phyloP scores from a whole-genome alignment of 2,888 invertebrate species.

The Oscheius myriophilus region DNA sequence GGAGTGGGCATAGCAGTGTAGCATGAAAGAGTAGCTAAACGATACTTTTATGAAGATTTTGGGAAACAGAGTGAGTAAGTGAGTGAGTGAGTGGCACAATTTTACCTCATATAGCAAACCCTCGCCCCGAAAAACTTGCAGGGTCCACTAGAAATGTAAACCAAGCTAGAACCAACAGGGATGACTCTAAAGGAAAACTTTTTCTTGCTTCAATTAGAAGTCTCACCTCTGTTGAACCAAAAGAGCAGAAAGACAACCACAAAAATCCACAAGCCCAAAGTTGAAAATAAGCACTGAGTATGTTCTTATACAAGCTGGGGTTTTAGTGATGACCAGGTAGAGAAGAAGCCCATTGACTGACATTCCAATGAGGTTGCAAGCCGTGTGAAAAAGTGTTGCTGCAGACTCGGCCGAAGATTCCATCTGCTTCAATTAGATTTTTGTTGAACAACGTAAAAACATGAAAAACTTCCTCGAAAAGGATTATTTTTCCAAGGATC shows the following conservation, averaged over 20 bases:
- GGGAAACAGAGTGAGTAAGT: too few relatives aligned
- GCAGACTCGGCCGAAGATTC: slow-evolving; percentile 1
- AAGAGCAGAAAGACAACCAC: slow-evolving; percentile 39
- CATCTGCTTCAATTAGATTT: too few relatives aligned
- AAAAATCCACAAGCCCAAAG: slow-evolving; percentile 44
- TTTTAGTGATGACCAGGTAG: slow-evolving; percentile 22
- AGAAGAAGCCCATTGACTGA: slow-evolving; percentile 19
- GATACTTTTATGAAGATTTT: neutral
- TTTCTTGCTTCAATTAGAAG: too few relatives aligned
- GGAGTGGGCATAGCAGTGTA: slow-evolving; percentile 25
- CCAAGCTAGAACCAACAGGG: slow-evolving; percentile 14
- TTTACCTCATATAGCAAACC: slow-evolving; percentile 19
- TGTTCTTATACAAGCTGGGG: slow-evolving; percentile 33
- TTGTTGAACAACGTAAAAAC: too few relatives aligned
- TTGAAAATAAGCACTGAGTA: slow-evolving; percentile 43
- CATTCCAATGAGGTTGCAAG: slow-evolving; percentile 9
- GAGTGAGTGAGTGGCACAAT: neutral
- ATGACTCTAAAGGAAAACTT: slow-evolving; percentile 2
- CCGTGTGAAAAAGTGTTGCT: slow-evolving; percentile 7
- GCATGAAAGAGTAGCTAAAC: slow-evolving; percentile 25
- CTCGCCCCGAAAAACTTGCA: slow-evolving; percentile 19
- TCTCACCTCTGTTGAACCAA: slow-evolving; percentile 45
- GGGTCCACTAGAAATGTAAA: slow-evolving; percentile 22
- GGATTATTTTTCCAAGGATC: too few relatives aligned
- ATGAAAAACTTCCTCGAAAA: too few relatives aligned